phyloP scores from a whole-genome alignment of 2,113 vertebrate genomes.

The Parotia lawesii region DNA sequence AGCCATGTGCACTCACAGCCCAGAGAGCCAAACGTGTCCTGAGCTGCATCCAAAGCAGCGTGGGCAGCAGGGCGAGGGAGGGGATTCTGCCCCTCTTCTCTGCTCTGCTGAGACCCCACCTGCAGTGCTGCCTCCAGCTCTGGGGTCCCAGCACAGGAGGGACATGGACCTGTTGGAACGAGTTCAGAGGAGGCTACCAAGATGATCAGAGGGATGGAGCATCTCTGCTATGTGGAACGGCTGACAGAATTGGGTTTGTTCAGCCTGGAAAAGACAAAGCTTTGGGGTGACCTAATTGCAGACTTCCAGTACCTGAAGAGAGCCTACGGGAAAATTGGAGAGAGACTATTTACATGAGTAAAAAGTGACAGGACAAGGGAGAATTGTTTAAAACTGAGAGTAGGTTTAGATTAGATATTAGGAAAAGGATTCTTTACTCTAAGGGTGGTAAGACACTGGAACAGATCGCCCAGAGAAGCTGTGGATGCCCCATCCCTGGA shows the following conservation, averaged over 20 bases:
- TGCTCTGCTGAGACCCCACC: neutral
- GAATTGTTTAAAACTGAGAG: neutral
- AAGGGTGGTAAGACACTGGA: neutral
- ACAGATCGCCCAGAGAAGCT: neutral
- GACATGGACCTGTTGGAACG: rapidly evolving
- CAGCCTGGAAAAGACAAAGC: neutral
- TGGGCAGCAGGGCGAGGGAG: rapidly evolving
- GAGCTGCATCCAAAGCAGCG: neutral
- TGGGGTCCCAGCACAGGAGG: neutral
- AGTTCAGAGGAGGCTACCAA: neutral
- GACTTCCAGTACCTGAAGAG: neutral
- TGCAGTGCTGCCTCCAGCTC: rapidly evolving
- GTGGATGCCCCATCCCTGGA: neutral
- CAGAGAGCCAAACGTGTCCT: neutral
- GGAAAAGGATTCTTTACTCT: neutral
- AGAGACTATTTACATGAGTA: neutral
- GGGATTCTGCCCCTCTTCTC: neutral
- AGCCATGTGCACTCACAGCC: rapidly evolving
- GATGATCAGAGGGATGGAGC: neutral
- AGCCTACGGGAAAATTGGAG: neutral
- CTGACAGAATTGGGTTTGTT: neutral
- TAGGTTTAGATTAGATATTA: neutral
- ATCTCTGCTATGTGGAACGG: too few species aligned
- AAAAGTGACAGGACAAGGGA: neutral
- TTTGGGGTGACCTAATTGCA: neutral